phyloP scores from a whole-genome alignment of 2,113 vertebrate genomes.

The Rhagologus leucostigma region DNA sequence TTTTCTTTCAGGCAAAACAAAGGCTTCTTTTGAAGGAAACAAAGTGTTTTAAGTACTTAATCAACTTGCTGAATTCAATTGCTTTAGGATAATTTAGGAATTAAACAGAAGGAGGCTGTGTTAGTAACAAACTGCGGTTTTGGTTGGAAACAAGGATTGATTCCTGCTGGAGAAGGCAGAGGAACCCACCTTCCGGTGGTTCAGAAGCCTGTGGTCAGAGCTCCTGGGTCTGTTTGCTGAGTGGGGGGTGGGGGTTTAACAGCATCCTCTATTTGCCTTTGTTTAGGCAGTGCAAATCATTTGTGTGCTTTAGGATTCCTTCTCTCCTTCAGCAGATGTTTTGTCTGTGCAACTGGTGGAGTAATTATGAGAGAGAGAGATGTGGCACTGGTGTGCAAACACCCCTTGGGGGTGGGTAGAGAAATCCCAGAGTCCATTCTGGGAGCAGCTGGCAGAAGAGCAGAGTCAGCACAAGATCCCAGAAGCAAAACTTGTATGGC shows the following conservation, averaged over 20 bases:
- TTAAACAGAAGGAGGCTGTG: neutral
- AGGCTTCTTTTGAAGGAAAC: conserved; percentile 15
- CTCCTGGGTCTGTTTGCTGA: conserved; percentile 16
- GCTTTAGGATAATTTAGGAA: neutral
- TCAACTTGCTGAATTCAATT: neutral
- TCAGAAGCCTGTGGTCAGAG: neutral
- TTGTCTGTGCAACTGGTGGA: conserved; percentile 55
- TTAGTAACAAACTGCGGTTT: neutral
- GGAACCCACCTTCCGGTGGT: neutral
- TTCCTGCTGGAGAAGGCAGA: neutral
- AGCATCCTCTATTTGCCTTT: conserved; percentile 48
- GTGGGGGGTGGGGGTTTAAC: neutral
- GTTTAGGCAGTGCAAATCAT: conserved; percentile 60
- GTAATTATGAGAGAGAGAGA: conserved; percentile 4
- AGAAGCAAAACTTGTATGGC: conserved; percentile 1
- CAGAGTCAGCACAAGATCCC: conserved; percentile 32
- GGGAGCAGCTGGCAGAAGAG: neutral
- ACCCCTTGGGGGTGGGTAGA: neutral
- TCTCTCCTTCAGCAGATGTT: conserved; percentile 63
- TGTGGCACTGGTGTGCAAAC: neutral
- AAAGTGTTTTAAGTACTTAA: neutral
- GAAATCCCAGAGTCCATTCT: neutral
- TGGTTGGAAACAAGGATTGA: neutral
- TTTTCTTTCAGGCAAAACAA: neutral
- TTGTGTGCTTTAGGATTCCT: conserved; percentile 65